Evolutionary conservation across 2,888 invertebrate genomes (phyloP).

Genomic region (Tenodera sinensis): DNA sequence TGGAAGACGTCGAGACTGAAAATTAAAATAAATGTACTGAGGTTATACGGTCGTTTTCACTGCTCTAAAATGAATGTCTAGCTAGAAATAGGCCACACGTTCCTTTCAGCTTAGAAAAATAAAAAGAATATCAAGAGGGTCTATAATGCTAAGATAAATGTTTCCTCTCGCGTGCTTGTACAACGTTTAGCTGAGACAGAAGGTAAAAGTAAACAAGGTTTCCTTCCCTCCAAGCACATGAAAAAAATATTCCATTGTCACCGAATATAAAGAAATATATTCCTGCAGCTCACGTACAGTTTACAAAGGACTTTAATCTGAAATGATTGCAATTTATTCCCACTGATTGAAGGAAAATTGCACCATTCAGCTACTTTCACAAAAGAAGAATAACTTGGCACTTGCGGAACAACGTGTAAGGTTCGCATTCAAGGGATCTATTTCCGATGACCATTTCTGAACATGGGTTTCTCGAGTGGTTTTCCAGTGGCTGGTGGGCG

Average conservation of each 20-base stretch:
- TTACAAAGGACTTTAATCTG: no score
- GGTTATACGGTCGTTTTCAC: not conserved
- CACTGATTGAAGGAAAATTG: no score
- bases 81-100: not conserved
- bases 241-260: not conserved
- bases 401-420: no score
- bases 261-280: not conserved
- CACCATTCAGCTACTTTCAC: no score
- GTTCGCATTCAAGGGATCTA: no score
- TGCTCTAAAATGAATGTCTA: not conserved
- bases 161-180: not conserved
- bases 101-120: not conserved
- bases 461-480: no score
- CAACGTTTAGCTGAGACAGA: not conserved
- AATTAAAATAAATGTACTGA: not conserved
- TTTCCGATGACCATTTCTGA: no score
- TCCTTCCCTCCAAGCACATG: not conserved
- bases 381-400: no score
- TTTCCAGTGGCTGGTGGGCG: no score
- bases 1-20: not conserved
- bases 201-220: not conserved
- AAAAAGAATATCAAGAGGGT: not conserved
- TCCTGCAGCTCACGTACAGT: no score
- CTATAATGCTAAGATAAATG: not conserved
- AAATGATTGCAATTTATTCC: no score